Evolutionary conservation across 2,888 invertebrate genomes (phyloP).

Genomic region (Agrilus biguttatus): DNA sequence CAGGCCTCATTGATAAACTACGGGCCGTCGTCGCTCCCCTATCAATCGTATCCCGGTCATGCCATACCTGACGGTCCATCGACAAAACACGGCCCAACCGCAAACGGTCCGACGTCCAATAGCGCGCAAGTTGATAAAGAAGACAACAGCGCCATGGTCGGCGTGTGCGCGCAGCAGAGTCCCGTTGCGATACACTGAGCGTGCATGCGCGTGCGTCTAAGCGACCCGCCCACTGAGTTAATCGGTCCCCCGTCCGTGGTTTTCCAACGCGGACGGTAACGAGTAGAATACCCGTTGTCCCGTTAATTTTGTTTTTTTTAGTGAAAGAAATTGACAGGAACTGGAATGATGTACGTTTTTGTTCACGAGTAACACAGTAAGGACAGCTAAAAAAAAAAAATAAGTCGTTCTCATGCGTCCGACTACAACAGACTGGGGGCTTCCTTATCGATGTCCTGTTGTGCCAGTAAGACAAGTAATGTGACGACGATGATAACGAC

Average conservation of each 20-base stretch:
- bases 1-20: slow-evolving; percentile 32
- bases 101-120: slow-evolving; percentile 24
- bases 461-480: slow-evolving; percentile 6
- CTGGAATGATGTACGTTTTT: no score
- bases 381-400: no score
- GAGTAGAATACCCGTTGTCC: no score
- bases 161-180: slow-evolving; percentile 82
- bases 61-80: slow-evolving; percentile 21
- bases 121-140: slow-evolving; percentile 35
- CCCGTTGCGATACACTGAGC: slow-evolving; percentile 78
- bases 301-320: no score
- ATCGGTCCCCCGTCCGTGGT: no score
- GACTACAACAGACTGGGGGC: slow-evolving; percentile 15
- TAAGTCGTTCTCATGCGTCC: no score
- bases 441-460: slow-evolving; percentile 12
- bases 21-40: slow-evolving; percentile 27
- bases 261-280: no score
- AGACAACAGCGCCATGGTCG: slow-evolving; percentile 73
- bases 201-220: no score
- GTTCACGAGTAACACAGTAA: no score
- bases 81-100: slow-evolving; percentile 15
- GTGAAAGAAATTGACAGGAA: no score
- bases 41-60: slow-evolving; percentile 30
- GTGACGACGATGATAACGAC: slow-evolving; percentile 3
- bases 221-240: no score